phyloP scores from a whole-genome alignment of 2,888 invertebrate genomes.

The Campoplex capitator region DNA sequence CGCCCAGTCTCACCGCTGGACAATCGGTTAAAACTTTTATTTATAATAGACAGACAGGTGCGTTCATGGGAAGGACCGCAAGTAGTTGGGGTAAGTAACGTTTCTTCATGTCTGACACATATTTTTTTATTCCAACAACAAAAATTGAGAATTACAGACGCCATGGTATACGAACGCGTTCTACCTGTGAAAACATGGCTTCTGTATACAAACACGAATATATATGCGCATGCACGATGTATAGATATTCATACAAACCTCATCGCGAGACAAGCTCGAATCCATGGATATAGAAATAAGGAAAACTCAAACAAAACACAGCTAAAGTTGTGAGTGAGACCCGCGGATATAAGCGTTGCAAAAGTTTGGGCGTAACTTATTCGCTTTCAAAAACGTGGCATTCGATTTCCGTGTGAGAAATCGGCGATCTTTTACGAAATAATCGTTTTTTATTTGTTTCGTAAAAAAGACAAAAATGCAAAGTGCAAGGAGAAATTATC shows the following conservation, averaged over 20 bases:
- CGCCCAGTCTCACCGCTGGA: conserved; percentile 81
- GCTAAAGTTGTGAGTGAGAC: not conserved
- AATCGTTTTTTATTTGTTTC: not conserved
- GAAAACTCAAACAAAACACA: not conserved
- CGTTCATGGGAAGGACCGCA: conserved; percentile 87
- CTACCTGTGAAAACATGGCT: not conserved
- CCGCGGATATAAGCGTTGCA: not conserved
- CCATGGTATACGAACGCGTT: not conserved
- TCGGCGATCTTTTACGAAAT: not conserved
- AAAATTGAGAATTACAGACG: not conserved
- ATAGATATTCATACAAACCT: not conserved
- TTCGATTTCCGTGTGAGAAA: not conserved
- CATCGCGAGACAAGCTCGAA: not conserved
- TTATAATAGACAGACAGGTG: conserved; percentile 87
- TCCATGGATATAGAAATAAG: not conserved
- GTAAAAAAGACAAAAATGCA: not conserved
- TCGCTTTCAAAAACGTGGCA: not conserved
- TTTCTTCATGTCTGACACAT: not conserved
- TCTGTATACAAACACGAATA: conserved; percentile 9
- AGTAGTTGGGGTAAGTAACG: conserved; percentile 87
- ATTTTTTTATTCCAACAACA: not conserved
- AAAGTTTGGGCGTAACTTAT: conserved; percentile 1
- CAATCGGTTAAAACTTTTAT: conserved; percentile 85
- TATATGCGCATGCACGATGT: not conserved
- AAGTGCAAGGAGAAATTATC: not conserved